phyloP scores from a whole-genome alignment of 2,888 invertebrate species.

The Gryllus longicercus region DNA sequence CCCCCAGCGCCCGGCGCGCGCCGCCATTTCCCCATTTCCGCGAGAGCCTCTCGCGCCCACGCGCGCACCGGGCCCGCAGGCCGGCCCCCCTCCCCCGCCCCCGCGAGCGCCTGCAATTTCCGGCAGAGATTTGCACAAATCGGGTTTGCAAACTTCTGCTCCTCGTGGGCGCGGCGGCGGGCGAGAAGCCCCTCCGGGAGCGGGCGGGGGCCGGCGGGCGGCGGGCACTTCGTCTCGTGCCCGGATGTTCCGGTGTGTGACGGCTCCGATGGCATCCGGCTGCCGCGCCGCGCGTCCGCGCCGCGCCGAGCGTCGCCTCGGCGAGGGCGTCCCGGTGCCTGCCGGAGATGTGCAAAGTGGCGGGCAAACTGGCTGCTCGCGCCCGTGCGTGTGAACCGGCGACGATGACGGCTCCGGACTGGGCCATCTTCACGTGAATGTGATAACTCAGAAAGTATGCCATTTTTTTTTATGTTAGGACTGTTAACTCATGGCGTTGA shows the following conservation, averaged over 20 bases:
- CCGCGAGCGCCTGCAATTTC: background rate
- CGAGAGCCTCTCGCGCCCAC: background rate
- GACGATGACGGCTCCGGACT: too few relatives aligned
- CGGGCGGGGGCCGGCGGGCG: background rate
- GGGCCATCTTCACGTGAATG: too few relatives aligned
- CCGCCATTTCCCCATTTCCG: too few relatives aligned
- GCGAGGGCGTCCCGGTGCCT: too few relatives aligned
- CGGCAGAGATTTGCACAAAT: slow-evolving; percentile 2
- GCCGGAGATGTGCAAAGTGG: too few relatives aligned
- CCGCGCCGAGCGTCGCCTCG: too few relatives aligned
- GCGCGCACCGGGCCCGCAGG: background rate
- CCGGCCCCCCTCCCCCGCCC: background rate
- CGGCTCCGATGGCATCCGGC: background rate
- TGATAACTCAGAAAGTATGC: too few relatives aligned
- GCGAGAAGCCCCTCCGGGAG: background rate
- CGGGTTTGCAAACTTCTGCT: background rate
- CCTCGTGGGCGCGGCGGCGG: background rate
- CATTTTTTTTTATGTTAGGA: too few relatives aligned
- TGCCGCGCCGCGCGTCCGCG: background rate
- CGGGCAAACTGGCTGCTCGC: too few relatives aligned
- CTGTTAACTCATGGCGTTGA: too few relatives aligned
- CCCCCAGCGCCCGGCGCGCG: too few relatives aligned
- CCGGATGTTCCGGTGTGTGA: background rate
- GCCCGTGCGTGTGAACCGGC: too few relatives aligned
- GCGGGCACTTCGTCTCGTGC: background rate